Conservation (phyloP, 2,113 vertebrate genomes). For the Spea multiplicata region DNA sequence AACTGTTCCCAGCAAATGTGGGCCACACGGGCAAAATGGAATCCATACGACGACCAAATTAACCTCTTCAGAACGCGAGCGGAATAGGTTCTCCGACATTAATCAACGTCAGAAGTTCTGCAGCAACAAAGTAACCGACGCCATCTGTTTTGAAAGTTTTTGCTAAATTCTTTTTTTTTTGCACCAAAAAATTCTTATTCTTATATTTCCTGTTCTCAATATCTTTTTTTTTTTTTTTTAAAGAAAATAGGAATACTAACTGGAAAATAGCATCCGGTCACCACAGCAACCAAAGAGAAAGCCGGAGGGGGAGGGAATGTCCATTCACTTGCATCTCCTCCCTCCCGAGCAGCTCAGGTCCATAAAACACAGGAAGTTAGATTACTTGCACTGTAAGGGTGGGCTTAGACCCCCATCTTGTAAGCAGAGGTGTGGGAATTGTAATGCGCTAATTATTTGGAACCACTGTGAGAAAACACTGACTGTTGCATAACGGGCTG, state of each 20-base stretch:
- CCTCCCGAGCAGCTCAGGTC: conserved; percentile 66
- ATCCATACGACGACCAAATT: no score
- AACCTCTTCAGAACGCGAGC: no score
- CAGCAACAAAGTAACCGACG: conserved; percentile 30
- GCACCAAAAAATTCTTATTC: conserved; percentile 41
- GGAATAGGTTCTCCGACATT: no score
- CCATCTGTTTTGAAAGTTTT: conserved; percentile 13
- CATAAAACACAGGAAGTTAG: conserved; percentile 83
- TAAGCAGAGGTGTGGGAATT: conserved; percentile 75
- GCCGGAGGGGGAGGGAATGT: conserved; percentile 50
- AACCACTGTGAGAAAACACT: conserved; percentile 66
- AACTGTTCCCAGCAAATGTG: no score
- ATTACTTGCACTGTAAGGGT: conserved; percentile 80
- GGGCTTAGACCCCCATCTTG: conserved; percentile 69
- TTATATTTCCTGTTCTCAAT: neutral
- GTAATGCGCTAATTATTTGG: conserved; percentile 83
- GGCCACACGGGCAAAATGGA: no score
- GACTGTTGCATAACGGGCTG: conserved; percentile 74
- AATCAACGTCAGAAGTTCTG: no score
- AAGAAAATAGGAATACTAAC: conserved; percentile 55
- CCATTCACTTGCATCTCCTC: conserved; percentile 60
- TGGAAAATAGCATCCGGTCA: conserved; percentile 70
- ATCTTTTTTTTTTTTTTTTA: conserved; percentile 41
- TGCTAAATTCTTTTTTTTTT: conserved; percentile 4
- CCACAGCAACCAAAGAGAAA: conserved; percentile 61